phyloP scores from a whole-genome alignment of 53 echinoderm and acorn worm species.

The Henricia sp. region DNA sequence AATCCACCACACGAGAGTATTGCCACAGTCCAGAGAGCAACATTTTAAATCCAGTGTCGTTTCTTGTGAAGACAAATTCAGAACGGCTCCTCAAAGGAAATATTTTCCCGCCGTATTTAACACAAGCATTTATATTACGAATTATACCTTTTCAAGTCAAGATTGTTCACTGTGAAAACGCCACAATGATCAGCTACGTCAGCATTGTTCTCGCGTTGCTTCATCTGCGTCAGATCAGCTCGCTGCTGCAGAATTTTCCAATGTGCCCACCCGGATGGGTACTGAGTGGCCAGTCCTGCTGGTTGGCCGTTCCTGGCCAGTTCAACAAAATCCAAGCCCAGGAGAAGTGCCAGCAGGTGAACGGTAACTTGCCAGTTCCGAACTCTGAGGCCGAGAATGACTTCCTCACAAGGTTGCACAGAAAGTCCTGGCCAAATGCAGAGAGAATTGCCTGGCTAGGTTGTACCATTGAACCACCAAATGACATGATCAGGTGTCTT shows the following conservation, averaged over 20 bases:
- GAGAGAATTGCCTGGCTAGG: conserved; percentile 1
- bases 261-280: conserved; percentile 21
- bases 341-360: not conserved
- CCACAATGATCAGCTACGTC: no score
- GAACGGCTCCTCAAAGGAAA: no score
- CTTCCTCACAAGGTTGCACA: not conserved
- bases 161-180: no score
- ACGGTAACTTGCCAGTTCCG: conserved; percentile 33
- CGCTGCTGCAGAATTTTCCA: not conserved
- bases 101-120: no score
- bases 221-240: not conserved
- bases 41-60: no score
- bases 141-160: no score
- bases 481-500: not conserved
- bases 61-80: no score
- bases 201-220: no score
- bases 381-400: conserved; percentile 32
- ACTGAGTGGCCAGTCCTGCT: conserved; percentile 15
- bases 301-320: not conserved
- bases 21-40: no score
- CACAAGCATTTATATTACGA: no score
- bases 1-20: no score
- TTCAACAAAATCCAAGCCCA: not conserved
- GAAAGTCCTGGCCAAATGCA: not conserved
- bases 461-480: not conserved